A percentile compares a stretch with the other conserved stretches of the same genome.
phyloP scores from a whole-genome alignment of 1,140 invertebrate genomes.

The Bombus consobrinus region DNA sequence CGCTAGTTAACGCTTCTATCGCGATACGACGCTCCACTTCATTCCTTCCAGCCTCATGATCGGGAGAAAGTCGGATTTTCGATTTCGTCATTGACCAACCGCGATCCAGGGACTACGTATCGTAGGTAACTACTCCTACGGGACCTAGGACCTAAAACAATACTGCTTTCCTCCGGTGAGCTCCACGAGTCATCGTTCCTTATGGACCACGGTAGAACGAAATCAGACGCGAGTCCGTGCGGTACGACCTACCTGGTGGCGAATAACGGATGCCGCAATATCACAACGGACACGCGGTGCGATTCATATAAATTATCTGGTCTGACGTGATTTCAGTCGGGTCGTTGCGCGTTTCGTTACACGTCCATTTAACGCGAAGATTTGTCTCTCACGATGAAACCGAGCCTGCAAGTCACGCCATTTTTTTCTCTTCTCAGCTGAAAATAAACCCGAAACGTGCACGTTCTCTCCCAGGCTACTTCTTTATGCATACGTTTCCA shows the following conservation, averaged over 20 bases:
- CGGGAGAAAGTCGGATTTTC: background rate
- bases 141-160: conserved; percentile 15
- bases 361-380: conserved; percentile 49
- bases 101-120: background rate
- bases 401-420: background rate
- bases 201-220: background rate
- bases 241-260: background rate
- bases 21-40: background rate
- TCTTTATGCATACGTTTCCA: conserved; percentile 24
- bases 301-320: conserved; percentile 56
- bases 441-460: conserved; percentile 24
- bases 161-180: background rate
- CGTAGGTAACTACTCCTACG: conserved; percentile 3
- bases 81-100: conserved; percentile 7
- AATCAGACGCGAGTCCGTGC: background rate
- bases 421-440: background rate
- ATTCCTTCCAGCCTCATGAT: background rate
- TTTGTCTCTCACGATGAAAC: conserved; percentile 45
- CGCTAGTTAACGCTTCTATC: background rate
- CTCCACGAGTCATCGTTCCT: background rate
- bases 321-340: conserved; percentile 43
- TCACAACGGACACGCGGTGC: background rate
- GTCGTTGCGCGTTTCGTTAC: conserved; percentile 41
- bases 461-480: background rate
- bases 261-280: conserved; percentile 46